These are phyloP conservation scores for Charanyca ferruginea DNA, from an alignment of 2,888 invertebrate species.

Conservation along the genomic window DNA sequence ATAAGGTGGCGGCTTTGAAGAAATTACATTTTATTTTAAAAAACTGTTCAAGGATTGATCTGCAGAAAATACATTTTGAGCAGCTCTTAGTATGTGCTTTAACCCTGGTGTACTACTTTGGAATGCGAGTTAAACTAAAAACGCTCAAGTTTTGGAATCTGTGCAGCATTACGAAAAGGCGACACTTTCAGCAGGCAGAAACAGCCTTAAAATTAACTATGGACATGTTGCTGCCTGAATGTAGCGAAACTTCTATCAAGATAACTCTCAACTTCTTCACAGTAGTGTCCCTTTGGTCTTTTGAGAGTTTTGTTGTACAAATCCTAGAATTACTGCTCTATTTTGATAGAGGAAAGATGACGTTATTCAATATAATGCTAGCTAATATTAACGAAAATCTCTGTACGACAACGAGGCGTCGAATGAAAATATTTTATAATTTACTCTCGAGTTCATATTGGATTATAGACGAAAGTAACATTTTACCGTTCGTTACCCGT, in stretches of 20 bases:
- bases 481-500: conserved; percentile 81
- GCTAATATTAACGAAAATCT: conserved; percentile 78
- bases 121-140: conserved; percentile 78
- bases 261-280: conserved; percentile 76
- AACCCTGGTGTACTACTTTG: conserved; percentile 78
- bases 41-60: conserved; percentile 52
- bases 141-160: conserved; percentile 67
- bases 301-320: conserved; percentile 77
- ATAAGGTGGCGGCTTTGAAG: conserved; percentile 72
- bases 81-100: conserved; percentile 75
- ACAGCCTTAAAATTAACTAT: conserved; percentile 75
- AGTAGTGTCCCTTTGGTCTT: conserved; percentile 75
- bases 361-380: conserved; percentile 76
- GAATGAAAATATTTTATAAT: conserved; percentile 88
- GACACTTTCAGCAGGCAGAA: conserved; percentile 75
- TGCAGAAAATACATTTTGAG: conserved; percentile 74
- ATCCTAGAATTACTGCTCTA: conserved; percentile 78
- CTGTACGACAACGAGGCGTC: conserved; percentile 78
- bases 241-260: conserved; percentile 75
- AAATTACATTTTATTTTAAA: conserved; percentile 70
- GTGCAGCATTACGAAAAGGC: conserved; percentile 63
- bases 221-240: conserved; percentile 75
- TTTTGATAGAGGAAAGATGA: conserved; percentile 74
- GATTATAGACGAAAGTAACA: conserved; percentile 81
- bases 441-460: conserved; percentile 86